Evolutionary conservation across 1,140 invertebrate genomes (phyloP).

Genomic region (Cydia strobilella): DNA sequence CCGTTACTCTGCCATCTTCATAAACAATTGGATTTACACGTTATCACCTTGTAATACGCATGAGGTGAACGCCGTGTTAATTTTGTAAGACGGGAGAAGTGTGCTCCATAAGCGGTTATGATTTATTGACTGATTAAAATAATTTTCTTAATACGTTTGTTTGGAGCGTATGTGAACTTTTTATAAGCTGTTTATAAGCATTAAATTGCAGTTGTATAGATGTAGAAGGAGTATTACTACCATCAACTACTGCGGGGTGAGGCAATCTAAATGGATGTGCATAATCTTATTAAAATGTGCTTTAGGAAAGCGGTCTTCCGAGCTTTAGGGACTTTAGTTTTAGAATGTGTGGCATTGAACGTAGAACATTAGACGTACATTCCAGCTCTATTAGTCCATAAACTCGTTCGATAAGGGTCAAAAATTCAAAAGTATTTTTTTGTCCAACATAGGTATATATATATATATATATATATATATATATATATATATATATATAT

Average conservation of each 20-base stretch:
- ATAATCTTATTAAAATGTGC: no score
- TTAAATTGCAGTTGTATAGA: not conserved
- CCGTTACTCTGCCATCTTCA: constrained; percentile 5
- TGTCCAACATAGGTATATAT: no score
- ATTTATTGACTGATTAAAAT: constrained; percentile 42
- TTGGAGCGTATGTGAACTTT: not conserved
- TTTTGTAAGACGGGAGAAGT: not conserved
- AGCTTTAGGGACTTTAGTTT: no score
- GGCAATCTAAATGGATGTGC: not conserved
- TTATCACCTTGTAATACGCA: constrained; percentile 24
- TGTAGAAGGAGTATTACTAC: not conserved
- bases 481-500: no score
- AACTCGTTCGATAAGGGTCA: no score
- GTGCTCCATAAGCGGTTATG: constrained; percentile 32
- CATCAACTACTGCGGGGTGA: not conserved
- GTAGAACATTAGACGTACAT: no score
- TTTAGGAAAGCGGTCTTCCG: no score
- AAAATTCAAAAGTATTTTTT: no score
- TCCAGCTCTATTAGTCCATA: no score
- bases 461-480: no score
- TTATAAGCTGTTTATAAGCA: not conserved
- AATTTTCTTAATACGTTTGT: constrained; percentile 34
- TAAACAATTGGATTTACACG: constrained; percentile 17
- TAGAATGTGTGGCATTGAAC: no score
- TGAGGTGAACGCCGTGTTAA: not conserved